Conservation (phyloP, 1,140 invertebrate species). For the Venturia canescens region DNA sequence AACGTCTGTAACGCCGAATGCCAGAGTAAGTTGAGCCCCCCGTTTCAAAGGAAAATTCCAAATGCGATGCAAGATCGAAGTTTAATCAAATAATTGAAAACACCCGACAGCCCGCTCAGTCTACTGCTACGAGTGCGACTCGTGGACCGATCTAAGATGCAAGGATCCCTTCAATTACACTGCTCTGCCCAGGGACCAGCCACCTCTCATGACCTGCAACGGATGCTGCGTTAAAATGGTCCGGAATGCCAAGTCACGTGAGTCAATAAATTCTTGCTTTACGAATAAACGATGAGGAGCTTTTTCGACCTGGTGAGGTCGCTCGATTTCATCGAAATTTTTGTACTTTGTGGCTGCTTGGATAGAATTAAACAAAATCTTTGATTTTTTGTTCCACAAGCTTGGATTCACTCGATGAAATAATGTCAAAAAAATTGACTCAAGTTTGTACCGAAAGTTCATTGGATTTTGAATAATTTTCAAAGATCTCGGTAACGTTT, state of each 20-base stretch:
- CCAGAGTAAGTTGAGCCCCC: slow-evolving; percentile 75
- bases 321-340: no score
- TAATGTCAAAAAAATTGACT: no score
- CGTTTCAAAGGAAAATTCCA: slow-evolving; percentile 42
- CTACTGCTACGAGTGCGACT: slow-evolving; percentile 96
- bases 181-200: slow-evolving; percentile 88
- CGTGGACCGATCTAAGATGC: slow-evolving; percentile 91
- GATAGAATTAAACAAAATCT: no score
- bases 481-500: no score
- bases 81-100: slow-evolving; percentile 35
- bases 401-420: no score
- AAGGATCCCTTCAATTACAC: slow-evolving; percentile 96
- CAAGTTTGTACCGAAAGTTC: no score
- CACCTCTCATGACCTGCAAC: slow-evolving; percentile 90
- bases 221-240: slow-evolving; percentile 98
- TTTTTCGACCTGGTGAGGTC: no score
- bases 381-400: no score
- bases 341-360: no score
- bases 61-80: neutral
- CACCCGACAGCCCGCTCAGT: slow-evolving; percentile 84
- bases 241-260: slow-evolving; percentile 90
- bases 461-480: no score
- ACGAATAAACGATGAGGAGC: no score
- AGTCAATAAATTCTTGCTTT: slow-evolving; percentile 79
- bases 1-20: slow-evolving; percentile 76